Evolutionary conservation across 2,113 vertebrate species (phyloP).

Genomic region (Anguilla rostrata): DNA sequence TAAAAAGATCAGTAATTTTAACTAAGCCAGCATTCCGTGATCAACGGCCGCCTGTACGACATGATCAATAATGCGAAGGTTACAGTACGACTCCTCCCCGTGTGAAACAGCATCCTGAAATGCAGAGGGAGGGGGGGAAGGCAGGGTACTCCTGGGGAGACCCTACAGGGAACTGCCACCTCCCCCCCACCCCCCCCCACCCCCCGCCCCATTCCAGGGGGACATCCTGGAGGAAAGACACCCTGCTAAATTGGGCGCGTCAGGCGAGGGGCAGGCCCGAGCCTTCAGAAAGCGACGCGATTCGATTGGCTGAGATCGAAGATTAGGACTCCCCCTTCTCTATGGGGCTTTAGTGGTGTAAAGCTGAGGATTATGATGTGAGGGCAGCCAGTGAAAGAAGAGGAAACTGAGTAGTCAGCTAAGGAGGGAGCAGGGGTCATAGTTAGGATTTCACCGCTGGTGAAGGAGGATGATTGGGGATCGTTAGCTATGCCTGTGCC

Average conservation of each 20-base stretch:
- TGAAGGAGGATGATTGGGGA: constrained; percentile 41
- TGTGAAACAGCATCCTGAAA: not conserved
- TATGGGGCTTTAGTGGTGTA: constrained; percentile 59
- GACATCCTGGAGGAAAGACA: not conserved
- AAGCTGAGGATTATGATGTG: constrained; percentile 80
- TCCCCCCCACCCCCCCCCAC: too few species aligned
- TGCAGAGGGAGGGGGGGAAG: not conserved
- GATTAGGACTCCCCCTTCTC: constrained; percentile 66
- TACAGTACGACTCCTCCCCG: not conserved
- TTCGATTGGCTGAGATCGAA: constrained; percentile 68
- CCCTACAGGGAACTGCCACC: not conserved
- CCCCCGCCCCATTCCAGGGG: not conserved
- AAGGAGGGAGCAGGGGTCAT: constrained; percentile 33
- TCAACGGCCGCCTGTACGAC: not conserved
- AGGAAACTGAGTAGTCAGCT: constrained; percentile 67
- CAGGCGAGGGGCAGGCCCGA: constrained; percentile 1
- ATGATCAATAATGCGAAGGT: not conserved
- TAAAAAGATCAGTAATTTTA: too few species aligned
- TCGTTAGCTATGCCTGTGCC: constrained; percentile 41
- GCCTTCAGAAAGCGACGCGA: constrained; percentile 42
- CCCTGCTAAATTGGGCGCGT: not conserved
- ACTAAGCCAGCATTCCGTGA: too few species aligned
- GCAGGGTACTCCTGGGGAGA: not conserved
- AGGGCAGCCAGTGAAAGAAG: constrained; percentile 49
- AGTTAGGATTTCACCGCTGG: constrained; percentile 49